phyloP scores from a whole-genome alignment of 2,113 vertebrate species.

The Scortum barcoo region DNA sequence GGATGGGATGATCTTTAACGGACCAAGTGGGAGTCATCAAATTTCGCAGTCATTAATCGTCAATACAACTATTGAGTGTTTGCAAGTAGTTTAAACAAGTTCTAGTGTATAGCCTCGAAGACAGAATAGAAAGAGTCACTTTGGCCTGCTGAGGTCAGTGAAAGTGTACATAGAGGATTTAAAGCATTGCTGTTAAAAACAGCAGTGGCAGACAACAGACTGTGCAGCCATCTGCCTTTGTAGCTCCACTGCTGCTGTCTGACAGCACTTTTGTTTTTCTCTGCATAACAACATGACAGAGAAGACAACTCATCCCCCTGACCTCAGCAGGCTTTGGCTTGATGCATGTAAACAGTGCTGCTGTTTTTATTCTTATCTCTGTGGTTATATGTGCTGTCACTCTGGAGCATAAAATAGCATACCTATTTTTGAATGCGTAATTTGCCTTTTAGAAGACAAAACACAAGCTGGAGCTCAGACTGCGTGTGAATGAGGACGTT shows the following conservation, averaged over 20 bases:
- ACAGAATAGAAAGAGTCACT: slow-evolving; percentile 7
- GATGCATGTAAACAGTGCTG: slow-evolving; percentile 28
- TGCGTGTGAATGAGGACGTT: neutral
- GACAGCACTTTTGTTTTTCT: slow-evolving; percentile 52
- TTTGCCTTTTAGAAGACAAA: neutral
- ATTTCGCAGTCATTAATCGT: slow-evolving; percentile 2
- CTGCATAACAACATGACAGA: slow-evolving; percentile 59
- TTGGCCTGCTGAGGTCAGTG: neutral
- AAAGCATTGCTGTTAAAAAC: slow-evolving; percentile 14
- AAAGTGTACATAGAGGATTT: slow-evolving; percentile 21
- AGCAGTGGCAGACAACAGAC: slow-evolving; percentile 50
- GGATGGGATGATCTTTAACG: neutral
- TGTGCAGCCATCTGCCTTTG: slow-evolving; percentile 71
- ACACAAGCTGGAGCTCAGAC: neutral
- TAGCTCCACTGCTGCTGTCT: slow-evolving; percentile 50
- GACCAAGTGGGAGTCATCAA: neutral
- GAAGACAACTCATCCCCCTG: slow-evolving; percentile 51
- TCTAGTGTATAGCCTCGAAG: neutral
- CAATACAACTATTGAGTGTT: neutral
- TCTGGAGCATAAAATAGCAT: neutral
- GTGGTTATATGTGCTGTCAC: neutral
- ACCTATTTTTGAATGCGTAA: neutral
- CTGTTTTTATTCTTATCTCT: slow-evolving; percentile 24
- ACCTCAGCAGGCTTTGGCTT: slow-evolving; percentile 48
- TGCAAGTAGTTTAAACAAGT: neutral